Evolutionary conservation across 2,797 vertebrate species (phyloP), one percentile per base, ranked within the genome.

Genomic region (Hipposideros larvatus): DNA sequence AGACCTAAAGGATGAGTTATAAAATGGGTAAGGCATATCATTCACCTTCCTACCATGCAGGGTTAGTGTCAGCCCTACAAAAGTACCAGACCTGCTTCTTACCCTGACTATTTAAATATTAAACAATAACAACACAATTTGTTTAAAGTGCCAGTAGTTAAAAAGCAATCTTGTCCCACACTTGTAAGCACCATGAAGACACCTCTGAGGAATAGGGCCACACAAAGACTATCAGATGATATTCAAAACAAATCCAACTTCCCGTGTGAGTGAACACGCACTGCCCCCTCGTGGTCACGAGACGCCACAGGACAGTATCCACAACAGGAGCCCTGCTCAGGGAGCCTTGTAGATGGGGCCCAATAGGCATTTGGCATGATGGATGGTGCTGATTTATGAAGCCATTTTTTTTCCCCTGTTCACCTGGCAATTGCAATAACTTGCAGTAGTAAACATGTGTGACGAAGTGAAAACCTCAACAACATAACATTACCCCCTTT

Each of bases 201-300:
- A 28, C 70, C 66, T 80, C 68, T 24, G 6, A 96, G 73, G 61
- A 94, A 70, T 91, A 88, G 78, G 87, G 85, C 70, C 37, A 59
- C 92, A 90, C 70, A 94, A 51, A 73, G 34, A 13, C 73, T 70
- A 2, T 1, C 13, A 55, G 46, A 51, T 0, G 0, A 28, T 26
- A 48, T 90, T 43, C 53, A 15, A 53, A 75, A n/a, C 0, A n/a
- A 82, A 74, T 1, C 61, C 92, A 73, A 43, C 79, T 88, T 34
- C 43, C 11, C 4, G 28, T 18, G 87, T 95, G 55, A 63, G 87
- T 68, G 92, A 96, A 80, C 53, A 14, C 75, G 65, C 74, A 97
- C 91, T 98, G 98, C 97, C 98, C 97, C 97, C 98, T 98, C 51
- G 97, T 97, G 98, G 96, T 68, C 90, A 90, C 4, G 3, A 37